These are phyloP conservation scores for Metaphire vulgaris DNA, from an alignment of 1,140 invertebrate genomes.

Conservation along the genomic window DNA sequence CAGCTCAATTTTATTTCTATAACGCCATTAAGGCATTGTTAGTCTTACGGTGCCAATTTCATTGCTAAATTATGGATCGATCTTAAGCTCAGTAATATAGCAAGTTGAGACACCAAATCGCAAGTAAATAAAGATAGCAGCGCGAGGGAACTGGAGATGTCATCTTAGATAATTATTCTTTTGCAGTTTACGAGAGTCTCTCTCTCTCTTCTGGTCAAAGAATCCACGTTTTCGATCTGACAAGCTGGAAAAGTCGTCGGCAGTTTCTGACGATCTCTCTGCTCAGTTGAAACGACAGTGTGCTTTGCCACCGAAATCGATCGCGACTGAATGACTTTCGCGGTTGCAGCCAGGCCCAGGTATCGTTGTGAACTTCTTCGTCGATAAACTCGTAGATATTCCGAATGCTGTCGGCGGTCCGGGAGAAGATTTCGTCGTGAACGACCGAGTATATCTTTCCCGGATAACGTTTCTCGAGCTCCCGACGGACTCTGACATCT, in stretches of 20 bases:
- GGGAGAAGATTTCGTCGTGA: background rate
- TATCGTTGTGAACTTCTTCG: background rate
- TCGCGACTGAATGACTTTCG: background rate
- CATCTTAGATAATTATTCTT: too few relatives aligned
- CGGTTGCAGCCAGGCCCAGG: background rate
- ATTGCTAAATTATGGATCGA: too few relatives aligned
- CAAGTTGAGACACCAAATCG: too few relatives aligned
- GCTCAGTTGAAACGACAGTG: background rate
- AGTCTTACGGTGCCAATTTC: too few relatives aligned
- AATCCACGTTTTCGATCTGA: background rate
- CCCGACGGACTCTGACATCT: background rate
- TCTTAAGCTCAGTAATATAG: too few relatives aligned
- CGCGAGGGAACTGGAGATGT: too few relatives aligned
- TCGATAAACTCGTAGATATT: background rate
- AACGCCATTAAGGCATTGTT: too few relatives aligned
- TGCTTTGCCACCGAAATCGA: background rate
- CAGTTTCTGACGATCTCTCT: background rate
- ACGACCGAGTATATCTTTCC: background rate
- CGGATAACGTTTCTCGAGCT: background rate
- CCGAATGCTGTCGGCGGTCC: background rate
- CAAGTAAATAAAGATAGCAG: too few relatives aligned
- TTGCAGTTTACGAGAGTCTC: too few relatives aligned
- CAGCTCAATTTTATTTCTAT: too few relatives aligned
- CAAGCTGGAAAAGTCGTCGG: background rate
- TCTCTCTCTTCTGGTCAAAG: too few relatives aligned